phyloP scores from a whole-genome alignment of 2,888 invertebrate species.

The Acrobasis suavella region DNA sequence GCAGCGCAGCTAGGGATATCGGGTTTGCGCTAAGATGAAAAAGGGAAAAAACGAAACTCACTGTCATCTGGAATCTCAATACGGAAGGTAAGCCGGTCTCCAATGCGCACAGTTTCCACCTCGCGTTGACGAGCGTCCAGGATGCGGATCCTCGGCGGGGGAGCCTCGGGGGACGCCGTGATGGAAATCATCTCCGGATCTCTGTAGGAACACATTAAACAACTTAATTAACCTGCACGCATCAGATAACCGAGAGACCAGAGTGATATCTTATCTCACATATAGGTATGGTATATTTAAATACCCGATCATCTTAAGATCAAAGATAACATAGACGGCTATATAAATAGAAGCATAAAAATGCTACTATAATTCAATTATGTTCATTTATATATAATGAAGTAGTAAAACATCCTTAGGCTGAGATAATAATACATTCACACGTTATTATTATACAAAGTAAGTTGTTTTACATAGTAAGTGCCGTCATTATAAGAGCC shows the following conservation, averaged over 20 bases:
- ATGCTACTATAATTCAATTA: slow-evolving; percentile 19
- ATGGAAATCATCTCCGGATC: slow-evolving; percentile 98
- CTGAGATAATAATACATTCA: slow-evolving; percentile 26
- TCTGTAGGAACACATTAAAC: slow-evolving; percentile 64
- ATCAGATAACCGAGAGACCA: slow-evolving; percentile 9
- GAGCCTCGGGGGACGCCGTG: slow-evolving; percentile 96
- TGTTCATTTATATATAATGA: slow-evolving; percentile 19
- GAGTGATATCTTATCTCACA: slow-evolving; percentile 7
- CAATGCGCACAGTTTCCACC: slow-evolving; percentile 96
- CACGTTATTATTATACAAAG: slow-evolving; percentile 28
- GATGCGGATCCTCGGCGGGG: slow-evolving; percentile 95
- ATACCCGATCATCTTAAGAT: slow-evolving; percentile 10
- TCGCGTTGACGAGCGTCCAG: slow-evolving; percentile 92
- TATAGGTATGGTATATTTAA: slow-evolving; percentile 11
- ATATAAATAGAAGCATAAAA: not conserved
- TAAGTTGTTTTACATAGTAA: slow-evolving; percentile 29
- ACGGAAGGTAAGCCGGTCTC: slow-evolving; percentile 96
- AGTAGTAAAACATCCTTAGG: slow-evolving; percentile 17
- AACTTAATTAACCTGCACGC: slow-evolving; percentile 13
- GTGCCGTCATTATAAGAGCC: slow-evolving; percentile 28
- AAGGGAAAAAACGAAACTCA: slow-evolving; percentile 72
- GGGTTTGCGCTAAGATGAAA: too few relatives aligned
- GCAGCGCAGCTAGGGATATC: too few relatives aligned
- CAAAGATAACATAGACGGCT: slow-evolving; percentile 14
- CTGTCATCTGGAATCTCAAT: slow-evolving; percentile 98